Evolutionary conservation across 2,797 vertebrate species (phyloP), one percentile per base, ranked within the genome.

Genomic region (Sparus aurata): DNA sequence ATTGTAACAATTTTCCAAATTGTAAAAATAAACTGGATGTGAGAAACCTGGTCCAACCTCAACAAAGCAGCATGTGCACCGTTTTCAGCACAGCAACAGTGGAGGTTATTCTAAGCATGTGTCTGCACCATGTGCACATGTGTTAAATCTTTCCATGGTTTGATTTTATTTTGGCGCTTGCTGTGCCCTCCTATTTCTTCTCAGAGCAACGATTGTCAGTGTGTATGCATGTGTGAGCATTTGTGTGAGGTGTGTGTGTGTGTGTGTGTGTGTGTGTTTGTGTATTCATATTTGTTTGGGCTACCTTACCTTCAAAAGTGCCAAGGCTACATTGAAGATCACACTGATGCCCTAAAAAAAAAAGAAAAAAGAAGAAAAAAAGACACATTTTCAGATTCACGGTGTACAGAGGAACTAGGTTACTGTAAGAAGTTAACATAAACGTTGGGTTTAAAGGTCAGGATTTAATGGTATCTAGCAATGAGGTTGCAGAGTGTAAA

Each of bases 261-360:
- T 10, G 13, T 41, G 15, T 34, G 6, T 73, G 53, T 46, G 7
- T 53, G 11, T 20, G 13, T 9, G 1, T 43, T 10, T 23, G 12
- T 30, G 16, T 17, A 2, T 53, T 15, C 4, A 27, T 43, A 53
- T 55, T 55, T 54, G 30, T 49, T n/a, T 30, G 12, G 2, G 7
- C 9, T 25, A 45, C 66, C 91, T 93, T 95, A 99, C 98, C 96
- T 99, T 99, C 84, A 99, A 92, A 80, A 99, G 95, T 57, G 97
- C 97, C 93, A 99, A 95, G 49, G 98, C 98, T 62, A 99, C 98
- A 0, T 99, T 99, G 88, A 99, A 99, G 93, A 99, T 99, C 88
- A 99, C 97, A 89, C 97, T 99, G 94, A 99, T 99, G 79, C 98
- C 98, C 98, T 99, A 86, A 61, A 91, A 92, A 91, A 92, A 16